phyloP scores from a whole-genome alignment of 2,113 vertebrate species.

The Megaleporinus macrocephalus region DNA sequence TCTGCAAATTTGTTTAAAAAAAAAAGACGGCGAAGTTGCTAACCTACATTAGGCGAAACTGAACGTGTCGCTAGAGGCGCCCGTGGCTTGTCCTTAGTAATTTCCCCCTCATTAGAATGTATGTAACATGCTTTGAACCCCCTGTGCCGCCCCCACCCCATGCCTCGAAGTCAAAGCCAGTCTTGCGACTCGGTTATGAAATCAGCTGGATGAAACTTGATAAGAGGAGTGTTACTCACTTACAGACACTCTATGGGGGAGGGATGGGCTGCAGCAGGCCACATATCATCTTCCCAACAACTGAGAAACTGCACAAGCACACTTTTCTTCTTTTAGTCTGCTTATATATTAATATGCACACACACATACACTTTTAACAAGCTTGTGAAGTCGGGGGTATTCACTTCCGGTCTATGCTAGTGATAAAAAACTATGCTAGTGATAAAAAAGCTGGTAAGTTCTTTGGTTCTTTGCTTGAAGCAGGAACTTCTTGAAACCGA shows the following conservation, averaged over 20 bases:
- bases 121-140: neutral
- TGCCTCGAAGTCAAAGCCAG: neutral
- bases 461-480: no score
- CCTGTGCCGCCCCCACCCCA: no score
- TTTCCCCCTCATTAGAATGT: neutral
- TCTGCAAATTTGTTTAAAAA: neutral
- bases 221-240: neutral
- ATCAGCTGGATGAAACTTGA: constrained; percentile 17
- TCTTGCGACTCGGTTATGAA: constrained; percentile 18
- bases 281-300: neutral
- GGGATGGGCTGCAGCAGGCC: neutral
- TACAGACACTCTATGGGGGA: neutral
- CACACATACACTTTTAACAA: no score
- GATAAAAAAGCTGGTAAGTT: no score
- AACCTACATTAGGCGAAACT: neutral
- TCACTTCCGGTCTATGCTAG: no score
- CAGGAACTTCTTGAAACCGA: no score
- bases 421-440: no score
- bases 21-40: neutral
- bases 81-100: neutral
- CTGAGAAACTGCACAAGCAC: neutral
- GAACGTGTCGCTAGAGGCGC: neutral
- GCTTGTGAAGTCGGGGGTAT: neutral
- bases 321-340: neutral
- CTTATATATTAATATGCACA: no score